Conservation (phyloP, 2,888 invertebrate species). For the Periphyllus acericola region DNA sequence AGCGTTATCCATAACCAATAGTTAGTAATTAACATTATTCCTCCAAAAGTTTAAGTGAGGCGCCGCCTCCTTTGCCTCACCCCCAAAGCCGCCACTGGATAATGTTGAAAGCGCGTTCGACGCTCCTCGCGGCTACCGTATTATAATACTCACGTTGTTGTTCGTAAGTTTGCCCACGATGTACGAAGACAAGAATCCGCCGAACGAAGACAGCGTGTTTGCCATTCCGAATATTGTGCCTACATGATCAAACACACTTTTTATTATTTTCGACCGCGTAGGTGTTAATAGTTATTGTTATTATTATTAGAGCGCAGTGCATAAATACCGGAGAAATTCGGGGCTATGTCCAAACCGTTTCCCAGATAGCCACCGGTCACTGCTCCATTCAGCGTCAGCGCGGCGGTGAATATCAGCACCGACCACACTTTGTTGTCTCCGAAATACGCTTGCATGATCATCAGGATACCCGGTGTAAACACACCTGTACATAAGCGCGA, state of each 20-base stretch:
- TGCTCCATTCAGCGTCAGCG: conserved; percentile 85
- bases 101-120: background rate
- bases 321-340: conserved; percentile 77
- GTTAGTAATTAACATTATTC: no score
- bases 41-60: no score
- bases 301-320: no score
- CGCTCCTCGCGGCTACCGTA: background rate
- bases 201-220: conserved; percentile 85
- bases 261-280: background rate
- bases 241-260: conserved; percentile 63
- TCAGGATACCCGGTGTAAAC: conserved; percentile 75
- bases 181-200: conserved; percentile 83
- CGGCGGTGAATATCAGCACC: conserved; percentile 80
- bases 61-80: no score
- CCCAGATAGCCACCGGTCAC: conserved; percentile 87
- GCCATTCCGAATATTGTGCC: conserved; percentile 90
- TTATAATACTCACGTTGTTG: conserved; percentile 72
- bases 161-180: conserved; percentile 83
- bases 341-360: conserved; percentile 87
- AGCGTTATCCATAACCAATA: no score
- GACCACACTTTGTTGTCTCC: conserved; percentile 79
- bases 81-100: no score
- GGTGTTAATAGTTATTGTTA: no score
- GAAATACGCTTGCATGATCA: conserved; percentile 79
- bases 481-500: conserved; percentile 70